Evolutionary conservation across 1,140 invertebrate species (phyloP).

Genomic region (Alviniconcha marisindica): DNA sequence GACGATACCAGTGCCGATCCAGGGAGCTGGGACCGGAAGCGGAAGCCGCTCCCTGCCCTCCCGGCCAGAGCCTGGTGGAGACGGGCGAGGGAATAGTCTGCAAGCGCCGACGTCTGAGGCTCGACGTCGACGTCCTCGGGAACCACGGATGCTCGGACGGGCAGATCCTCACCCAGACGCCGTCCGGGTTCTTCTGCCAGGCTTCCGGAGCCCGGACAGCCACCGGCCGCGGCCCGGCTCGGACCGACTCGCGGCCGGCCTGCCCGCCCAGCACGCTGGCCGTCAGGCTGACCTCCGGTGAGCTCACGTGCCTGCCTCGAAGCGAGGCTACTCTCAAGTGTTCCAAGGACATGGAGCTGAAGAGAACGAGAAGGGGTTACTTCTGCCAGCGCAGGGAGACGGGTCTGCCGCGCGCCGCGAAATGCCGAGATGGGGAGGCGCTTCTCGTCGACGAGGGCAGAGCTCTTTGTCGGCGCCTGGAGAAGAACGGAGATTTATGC

Average conservation of each 20-base stretch:
- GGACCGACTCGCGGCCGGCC: background rate
- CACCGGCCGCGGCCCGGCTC: background rate
- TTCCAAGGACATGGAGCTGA: background rate
- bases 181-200: slow-evolving; percentile 33
- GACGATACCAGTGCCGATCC: background rate
- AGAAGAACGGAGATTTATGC: background rate
- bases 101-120: background rate
- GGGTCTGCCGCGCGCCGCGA: background rate
- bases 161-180: slow-evolving; percentile 31
- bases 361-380: background rate
- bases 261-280: background rate
- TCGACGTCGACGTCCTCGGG: background rate
- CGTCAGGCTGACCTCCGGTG: background rate
- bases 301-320: background rate
- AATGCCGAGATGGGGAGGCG: background rate
- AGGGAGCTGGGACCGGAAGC: background rate
- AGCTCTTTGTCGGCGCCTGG: background rate
- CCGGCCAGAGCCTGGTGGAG: background rate
- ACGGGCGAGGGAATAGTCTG: background rate
- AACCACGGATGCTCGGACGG: background rate
- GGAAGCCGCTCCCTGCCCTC: background rate
- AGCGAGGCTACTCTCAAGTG: slow-evolving; percentile 2
- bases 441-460: background rate
- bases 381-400: background rate
- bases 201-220: background rate